A percentile compares a stretch with the other conserved stretches of the same genome.
Conservation (phyloP, 2,888 invertebrate species). For the Agrotis ipsilon region DNA sequence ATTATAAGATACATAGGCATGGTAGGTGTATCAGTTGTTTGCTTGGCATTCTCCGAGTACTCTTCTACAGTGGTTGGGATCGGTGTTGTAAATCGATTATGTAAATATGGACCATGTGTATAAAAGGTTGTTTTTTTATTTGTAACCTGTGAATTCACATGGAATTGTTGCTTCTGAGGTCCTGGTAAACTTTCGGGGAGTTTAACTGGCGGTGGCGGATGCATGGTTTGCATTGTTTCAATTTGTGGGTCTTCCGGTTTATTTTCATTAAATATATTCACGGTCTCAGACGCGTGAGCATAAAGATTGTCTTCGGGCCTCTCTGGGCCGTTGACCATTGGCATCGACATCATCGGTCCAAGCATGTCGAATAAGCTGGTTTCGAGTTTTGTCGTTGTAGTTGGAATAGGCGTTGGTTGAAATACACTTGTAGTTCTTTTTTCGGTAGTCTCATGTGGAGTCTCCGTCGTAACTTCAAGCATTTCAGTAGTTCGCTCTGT, state of each 20-base stretch:
- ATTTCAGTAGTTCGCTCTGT: constrained; percentile 70
- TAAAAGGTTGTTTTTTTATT: constrained; percentile 73
- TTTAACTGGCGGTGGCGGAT: constrained; percentile 87
- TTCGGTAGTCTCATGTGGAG: constrained; percentile 76
- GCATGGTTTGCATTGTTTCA: constrained; percentile 92
- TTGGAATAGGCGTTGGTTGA: constrained; percentile 68
- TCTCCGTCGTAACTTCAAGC: constrained; percentile 72
- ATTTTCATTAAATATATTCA: constrained; percentile 83
- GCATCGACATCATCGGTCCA: constrained; percentile 88
- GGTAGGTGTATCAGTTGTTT: constrained; percentile 87
- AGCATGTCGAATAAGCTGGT: constrained; percentile 83
- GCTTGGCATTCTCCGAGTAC: constrained; percentile 70
- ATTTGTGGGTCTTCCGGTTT: constrained; percentile 77
- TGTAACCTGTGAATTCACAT: constrained; percentile 73
- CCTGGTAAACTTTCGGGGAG: constrained; percentile 71
- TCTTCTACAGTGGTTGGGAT: constrained; percentile 85
- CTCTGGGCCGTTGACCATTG: constrained; percentile 82
- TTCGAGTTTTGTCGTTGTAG: constrained; percentile 69
- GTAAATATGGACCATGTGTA: constrained; percentile 85
- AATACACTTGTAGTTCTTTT: constrained; percentile 66
- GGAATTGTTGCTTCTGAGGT: constrained; percentile 70
- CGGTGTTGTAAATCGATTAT: constrained; percentile 88
- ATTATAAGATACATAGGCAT: constrained; percentile 95
- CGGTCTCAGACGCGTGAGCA: constrained; percentile 85
- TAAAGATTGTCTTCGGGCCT: constrained; percentile 86